Percentiles rank a stretch among this genome's conserved stretches.
phyloP scores from a whole-genome alignment of 1,140 invertebrate genomes.

The Callitettix versicolor region DNA sequence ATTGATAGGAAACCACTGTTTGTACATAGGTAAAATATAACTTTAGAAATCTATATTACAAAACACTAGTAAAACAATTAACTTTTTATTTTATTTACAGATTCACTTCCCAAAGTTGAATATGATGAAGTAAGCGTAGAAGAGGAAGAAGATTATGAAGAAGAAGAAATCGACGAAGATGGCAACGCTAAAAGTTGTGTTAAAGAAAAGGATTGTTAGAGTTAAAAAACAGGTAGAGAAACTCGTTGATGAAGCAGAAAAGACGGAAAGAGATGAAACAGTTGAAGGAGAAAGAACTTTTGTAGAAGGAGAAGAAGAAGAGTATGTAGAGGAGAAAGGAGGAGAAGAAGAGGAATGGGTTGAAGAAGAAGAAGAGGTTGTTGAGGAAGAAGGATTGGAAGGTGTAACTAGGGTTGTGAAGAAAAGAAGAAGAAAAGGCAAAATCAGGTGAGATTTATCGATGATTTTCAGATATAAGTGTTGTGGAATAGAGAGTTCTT shows the following conservation, averaged over 20 bases:
- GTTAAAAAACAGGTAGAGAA: not conserved
- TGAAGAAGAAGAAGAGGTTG: not conserved
- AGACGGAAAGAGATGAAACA: too few species aligned
- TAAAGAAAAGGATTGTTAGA: not conserved
- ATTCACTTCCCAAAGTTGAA: not conserved
- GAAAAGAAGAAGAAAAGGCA: not conserved
- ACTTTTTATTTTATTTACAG: not conserved
- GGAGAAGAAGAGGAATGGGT: too few species aligned
- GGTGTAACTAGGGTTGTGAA: not conserved
- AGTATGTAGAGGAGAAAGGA: too few species aligned
- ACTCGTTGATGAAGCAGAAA: too few species aligned
- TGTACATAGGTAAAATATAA: not conserved
- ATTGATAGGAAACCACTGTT: too few species aligned
- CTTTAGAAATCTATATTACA: not conserved
- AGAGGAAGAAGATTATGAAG: constrained; percentile 1
- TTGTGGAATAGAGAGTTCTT: too few species aligned
- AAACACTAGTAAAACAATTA: not conserved
- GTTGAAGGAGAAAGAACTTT: too few species aligned
- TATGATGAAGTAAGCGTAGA: not conserved
- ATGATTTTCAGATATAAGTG: too few species aligned
- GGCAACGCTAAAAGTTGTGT: not conserved
- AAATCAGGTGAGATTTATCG: too few species aligned
- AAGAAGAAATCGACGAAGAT: not conserved
- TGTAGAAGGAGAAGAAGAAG: too few species aligned
- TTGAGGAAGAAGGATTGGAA: not conserved